Evolutionary conservation across 2,797 vertebrate genomes (phyloP), one percentile per base, ranked within the genome.

Genomic region (Tinamus major): DNA sequence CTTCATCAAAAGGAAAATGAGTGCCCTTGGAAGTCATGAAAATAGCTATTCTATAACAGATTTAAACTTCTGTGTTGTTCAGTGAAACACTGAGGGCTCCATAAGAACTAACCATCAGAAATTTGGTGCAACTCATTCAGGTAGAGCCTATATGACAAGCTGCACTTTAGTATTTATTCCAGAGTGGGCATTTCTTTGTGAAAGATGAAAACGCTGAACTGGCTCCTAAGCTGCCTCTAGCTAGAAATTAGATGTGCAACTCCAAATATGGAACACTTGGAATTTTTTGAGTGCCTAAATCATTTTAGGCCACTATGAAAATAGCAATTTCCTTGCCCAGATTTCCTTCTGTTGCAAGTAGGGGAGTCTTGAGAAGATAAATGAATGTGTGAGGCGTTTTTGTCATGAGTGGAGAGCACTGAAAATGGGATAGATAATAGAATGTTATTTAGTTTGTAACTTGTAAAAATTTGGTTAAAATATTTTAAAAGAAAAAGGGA

Each of bases 171-270:
- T 68, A 21, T 27, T 67, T 86, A 69, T 61, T 65, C 13, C 29
- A 39, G 21, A 65, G 13, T 44, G 20, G 44, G 31, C 10, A 72
- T 81, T 65, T 39, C 29, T 74, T 69, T 64, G 29, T 59, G 63
- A 86, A 92, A 87, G 29, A 44, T 49, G 35, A 49, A 88, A 82
- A 59, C 20, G 24, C 41, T 82, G 62, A 78, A 37, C 51, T 89
- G 72, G 12, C 7, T 78, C 35, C n/a, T 29, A 70, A 35, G 13
- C 24, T 75, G 69, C 27, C 24, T 83, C 27, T 65, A 56, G 35
- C n/a, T 89, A 79, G 51, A 55, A 75, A 75, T 75, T 27, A 33
- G 23, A 31, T 65, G 51, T 63, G 13, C 41, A 7, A 3, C 27
- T 79, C 71, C 19, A 65, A 86, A 49, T 55, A 78, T 49, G 82